phyloP scores from a whole-genome alignment of 92 coral and sea anemone species.

The Bergia sp. region DNA sequence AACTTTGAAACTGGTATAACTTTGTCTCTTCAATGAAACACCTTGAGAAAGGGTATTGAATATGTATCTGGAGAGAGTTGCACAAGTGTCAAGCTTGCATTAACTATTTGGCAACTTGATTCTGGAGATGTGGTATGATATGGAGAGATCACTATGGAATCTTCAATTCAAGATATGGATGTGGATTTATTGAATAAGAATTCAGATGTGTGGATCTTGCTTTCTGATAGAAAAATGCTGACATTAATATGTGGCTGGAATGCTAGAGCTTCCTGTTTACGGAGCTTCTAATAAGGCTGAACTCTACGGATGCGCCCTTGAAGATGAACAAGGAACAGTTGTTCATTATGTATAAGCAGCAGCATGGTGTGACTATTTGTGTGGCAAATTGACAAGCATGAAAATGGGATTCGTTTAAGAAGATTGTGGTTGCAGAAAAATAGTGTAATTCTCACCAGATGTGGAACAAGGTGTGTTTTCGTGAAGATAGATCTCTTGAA shows the following conservation, averaged over 20 bases:
- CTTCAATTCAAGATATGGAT: background rate
- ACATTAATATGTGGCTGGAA: background rate
- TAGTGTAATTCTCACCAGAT: background rate
- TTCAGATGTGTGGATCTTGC: background rate
- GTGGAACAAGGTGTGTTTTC: too few species aligned
- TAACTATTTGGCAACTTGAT: background rate
- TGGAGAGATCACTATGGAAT: background rate
- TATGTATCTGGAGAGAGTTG: background rate
- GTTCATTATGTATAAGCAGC: background rate
- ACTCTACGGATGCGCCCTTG: background rate
- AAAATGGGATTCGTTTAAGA: background rate
- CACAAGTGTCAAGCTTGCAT: background rate
- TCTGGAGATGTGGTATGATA: background rate
- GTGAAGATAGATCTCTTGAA: background rate
- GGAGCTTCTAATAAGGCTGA: background rate
- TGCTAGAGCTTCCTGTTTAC: background rate
- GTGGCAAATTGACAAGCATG: background rate
- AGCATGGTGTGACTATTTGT: background rate
- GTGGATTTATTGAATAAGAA: background rate
- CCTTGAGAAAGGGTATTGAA: background rate
- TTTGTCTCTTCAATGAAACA: background rate
- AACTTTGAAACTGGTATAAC: background rate
- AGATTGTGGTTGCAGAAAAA: background rate
- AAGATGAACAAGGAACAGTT: background rate
- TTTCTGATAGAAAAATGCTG: background rate